Percentiles rank a stretch among this genome's conserved stretches.
phyloP scores from a whole-genome alignment of 2,113 vertebrate species.

The Cricetomys ansorgei region DNA sequence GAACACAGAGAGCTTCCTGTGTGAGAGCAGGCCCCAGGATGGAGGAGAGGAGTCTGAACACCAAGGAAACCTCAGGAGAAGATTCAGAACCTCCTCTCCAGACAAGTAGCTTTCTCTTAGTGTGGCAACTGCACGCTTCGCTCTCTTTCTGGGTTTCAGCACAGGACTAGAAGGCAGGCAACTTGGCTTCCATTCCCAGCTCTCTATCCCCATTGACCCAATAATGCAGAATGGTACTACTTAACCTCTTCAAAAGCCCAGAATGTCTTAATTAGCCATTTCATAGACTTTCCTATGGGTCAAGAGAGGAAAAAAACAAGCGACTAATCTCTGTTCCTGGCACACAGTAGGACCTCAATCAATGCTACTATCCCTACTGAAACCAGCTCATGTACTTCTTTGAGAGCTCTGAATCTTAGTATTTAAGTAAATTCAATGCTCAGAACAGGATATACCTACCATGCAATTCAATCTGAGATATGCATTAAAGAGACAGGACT shows the following conservation, averaged over 20 bases:
- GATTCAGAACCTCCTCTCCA: neutral
- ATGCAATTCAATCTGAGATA: neutral
- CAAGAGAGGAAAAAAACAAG: neutral
- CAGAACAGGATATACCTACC: neutral
- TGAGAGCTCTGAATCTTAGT: conserved; percentile 14
- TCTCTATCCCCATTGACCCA: neutral
- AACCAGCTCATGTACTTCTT: neutral
- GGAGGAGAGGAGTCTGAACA: neutral
- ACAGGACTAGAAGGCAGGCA: neutral
- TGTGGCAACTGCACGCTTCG: neutral
- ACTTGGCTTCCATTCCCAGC: neutral
- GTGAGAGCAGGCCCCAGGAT: conserved; percentile 15
- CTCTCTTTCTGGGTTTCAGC: neutral
- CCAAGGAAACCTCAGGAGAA: neutral
- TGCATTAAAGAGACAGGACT: neutral
- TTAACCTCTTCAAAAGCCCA: neutral
- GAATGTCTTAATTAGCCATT: neutral
- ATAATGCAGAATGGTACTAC: neutral
- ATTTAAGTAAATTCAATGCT: neutral
- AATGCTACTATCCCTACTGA: neutral
- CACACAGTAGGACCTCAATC: neutral
- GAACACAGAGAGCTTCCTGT: conserved; percentile 84
- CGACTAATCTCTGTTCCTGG: neutral
- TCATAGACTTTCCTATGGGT: neutral
- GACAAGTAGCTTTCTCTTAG: neutral